Evolutionary conservation across 2,113 vertebrate genomes (phyloP), one percentile per base, ranked within the genome.

Genomic region (Alexandromys fortis): DNA sequence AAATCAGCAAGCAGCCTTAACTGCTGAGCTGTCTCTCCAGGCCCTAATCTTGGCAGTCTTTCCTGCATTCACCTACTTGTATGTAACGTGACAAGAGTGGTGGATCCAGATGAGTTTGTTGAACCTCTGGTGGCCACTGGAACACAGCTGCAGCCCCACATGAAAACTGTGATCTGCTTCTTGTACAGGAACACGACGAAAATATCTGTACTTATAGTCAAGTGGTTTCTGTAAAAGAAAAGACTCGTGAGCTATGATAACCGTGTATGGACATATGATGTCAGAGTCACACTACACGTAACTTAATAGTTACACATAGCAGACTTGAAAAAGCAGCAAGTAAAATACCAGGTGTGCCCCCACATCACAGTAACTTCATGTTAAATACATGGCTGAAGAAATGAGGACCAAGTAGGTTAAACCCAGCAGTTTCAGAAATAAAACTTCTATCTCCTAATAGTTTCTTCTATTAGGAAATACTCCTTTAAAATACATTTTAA

Each of bases 101-200:
- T 99, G 99, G 97, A 99, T 98, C 99, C 99, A 99, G 90, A 99
- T 98, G 72, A 99, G 99, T 97, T 99, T 99, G 98, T 98, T 99
- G 98, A 99, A 99, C 76, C 98, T 98, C 98, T 99, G 99, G 83
- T 99, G 99, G 97, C 99, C 99, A 98, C 99, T 99, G 96, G 99
- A 99, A 98, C 99, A 98, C 97, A 99, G 96, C 97, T 99, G 99
- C 0, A 99, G 98, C 89, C 99, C 99, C 94, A 99, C 98, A 49
- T 99, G 99, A 97, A 99, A 99, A 97, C 98, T 99, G 96, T 99
- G 99, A n/a, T 99, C 99, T 0, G 99, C 98, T 95, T 99, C 99
- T 28, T 99, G 98, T 1, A 98, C 98, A 82, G 99, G 98, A 97
- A 99, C 99, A 97, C 99, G 99, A 94, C 99, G 99, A 98, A 99